A percentile compares a stretch with the other conserved stretches of the same genome.
phyloP scores from a whole-genome alignment of 2,888 invertebrate genomes.

The Drosophila siamana region DNA sequence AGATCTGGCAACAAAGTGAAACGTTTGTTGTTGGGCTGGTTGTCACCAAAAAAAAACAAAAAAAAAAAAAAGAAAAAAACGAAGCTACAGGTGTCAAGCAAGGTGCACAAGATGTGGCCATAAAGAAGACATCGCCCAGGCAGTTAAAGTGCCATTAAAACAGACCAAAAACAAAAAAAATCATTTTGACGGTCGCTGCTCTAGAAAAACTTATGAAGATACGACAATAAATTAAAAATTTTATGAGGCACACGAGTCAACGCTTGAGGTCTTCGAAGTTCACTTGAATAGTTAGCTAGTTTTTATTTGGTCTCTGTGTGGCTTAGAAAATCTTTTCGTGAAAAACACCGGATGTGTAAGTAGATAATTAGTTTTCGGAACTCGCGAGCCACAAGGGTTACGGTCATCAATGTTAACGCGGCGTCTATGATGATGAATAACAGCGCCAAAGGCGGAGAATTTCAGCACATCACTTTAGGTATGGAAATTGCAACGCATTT shows the following conservation, averaged over 20 bases:
- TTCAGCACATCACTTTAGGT: not conserved
- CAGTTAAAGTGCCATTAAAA: slow-evolving; percentile 68
- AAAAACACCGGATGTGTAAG: slow-evolving; percentile 61
- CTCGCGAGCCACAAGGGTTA: slow-evolving; percentile 17
- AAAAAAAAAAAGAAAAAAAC: slow-evolving; percentile 14
- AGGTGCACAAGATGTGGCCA: slow-evolving; percentile 68
- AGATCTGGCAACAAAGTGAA: slow-evolving; percentile 42
- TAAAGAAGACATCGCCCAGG: slow-evolving; percentile 61
- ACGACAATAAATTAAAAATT: slow-evolving; percentile 46
- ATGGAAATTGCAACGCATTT: not conserved
- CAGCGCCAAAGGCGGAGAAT: not conserved
- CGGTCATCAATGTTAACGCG: slow-evolving; percentile 23
- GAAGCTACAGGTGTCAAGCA: slow-evolving; percentile 74
- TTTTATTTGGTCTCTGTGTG: slow-evolving; percentile 8
- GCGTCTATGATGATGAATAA: not conserved
- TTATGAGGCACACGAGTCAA: slow-evolving; percentile 72
- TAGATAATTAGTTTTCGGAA: slow-evolving; percentile 55
- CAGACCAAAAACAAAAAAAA: slow-evolving; percentile 43
- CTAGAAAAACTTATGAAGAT: slow-evolving; percentile 54
- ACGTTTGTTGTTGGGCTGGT: slow-evolving; percentile 26
- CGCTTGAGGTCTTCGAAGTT: slow-evolving; percentile 57
- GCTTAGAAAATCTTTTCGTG: slow-evolving; percentile 24
- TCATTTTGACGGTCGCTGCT: slow-evolving; percentile 46
- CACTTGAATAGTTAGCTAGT: slow-evolving; percentile 44
- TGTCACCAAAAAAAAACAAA: slow-evolving; percentile 38